These are phyloP conservation scores for Itoplectis maculator DNA, from an alignment of 2,888 invertebrate genomes.

Conservation along the genomic window DNA sequence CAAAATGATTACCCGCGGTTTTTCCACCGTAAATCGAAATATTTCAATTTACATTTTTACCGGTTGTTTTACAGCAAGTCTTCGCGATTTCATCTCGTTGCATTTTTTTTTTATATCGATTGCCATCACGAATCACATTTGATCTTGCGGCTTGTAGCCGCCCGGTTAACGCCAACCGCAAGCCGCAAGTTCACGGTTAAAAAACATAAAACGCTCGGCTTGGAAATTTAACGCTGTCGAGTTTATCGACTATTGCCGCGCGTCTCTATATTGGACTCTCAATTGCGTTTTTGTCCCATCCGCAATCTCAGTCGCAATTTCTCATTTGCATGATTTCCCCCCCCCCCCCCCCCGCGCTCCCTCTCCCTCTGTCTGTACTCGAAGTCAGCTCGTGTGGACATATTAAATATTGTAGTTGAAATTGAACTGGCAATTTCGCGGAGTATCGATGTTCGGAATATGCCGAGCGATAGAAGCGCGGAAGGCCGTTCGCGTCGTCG, in stretches of 20 bases:
- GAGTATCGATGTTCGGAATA: neutral
- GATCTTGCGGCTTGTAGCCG: constrained; percentile 2
- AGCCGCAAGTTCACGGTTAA: constrained; percentile 12
- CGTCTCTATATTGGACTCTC: constrained; percentile 6
- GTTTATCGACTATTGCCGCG: neutral
- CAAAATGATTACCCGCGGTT: neutral
- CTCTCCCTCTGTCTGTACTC: too few species aligned
- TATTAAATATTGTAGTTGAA: neutral
- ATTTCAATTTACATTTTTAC: neutral
- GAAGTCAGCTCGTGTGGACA: neutral
- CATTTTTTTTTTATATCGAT: constrained; percentile 7
- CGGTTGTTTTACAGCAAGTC: neutral
- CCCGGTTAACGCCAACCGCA: neutral
- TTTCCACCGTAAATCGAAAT: neutral
- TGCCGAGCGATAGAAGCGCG: neutral
- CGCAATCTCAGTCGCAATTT: constrained; percentile 4
- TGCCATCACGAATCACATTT: constrained; percentile 23
- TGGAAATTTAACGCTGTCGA: constrained; percentile 11
- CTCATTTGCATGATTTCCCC: neutral
- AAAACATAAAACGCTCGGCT: neutral
- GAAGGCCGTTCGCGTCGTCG: neutral
- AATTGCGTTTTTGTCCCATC: neutral
- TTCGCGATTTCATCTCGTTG: neutral
- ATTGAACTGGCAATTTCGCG: neutral
- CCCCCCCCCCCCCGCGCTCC: too few species aligned